Percentiles rank a stretch among this genome's conserved stretches.
Evolutionary conservation across 2,797 vertebrate genomes (phyloP).

Genomic region (Sphaeramia orbicularis): DNA sequence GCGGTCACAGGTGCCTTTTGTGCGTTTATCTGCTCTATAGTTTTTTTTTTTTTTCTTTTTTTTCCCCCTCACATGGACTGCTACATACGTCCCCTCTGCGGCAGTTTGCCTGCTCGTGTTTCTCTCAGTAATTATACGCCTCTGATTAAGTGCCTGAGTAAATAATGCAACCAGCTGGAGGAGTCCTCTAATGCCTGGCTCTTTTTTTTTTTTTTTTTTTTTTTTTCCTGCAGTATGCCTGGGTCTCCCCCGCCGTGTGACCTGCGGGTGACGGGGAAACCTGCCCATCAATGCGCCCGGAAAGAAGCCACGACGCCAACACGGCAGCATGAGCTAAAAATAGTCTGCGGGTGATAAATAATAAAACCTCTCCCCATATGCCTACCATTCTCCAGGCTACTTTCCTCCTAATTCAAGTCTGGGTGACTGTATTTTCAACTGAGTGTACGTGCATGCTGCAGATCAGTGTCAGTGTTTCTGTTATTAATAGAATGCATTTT

Average conservation of each 20-base stretch:
- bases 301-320: constrained; percentile 72
- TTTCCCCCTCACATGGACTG: constrained; percentile 14
- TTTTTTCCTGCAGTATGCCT: constrained; percentile 12
- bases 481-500: not conserved
- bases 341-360: constrained; percentile 76
- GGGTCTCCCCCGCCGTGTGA: constrained; percentile 66
- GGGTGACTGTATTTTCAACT: constrained; percentile 40
- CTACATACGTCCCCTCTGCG: constrained; percentile 32
- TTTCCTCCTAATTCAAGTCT: constrained; percentile 39
- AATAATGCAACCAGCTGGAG: constrained; percentile 58
- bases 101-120: constrained; percentile 35
- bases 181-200: constrained; percentile 39
- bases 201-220: not conserved
- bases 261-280: constrained; percentile 76
- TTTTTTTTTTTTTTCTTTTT: not conserved
- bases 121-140: constrained; percentile 57
- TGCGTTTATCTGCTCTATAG: not conserved
- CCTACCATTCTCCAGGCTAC: constrained; percentile 44
- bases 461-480: not conserved
- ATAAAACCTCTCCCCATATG: constrained; percentile 71
- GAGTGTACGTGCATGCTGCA: not conserved
- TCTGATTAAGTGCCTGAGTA: constrained; percentile 52
- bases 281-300: constrained; percentile 74
- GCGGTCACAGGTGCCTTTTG: constrained; percentile 2
- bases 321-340: constrained; percentile 72